A percentile compares a stretch with the other conserved stretches of the same genome.
These are phyloP conservation scores for Dinoponera quadriceps DNA, from an alignment of 1,140 invertebrate species.

Conservation along the genomic window DNA sequence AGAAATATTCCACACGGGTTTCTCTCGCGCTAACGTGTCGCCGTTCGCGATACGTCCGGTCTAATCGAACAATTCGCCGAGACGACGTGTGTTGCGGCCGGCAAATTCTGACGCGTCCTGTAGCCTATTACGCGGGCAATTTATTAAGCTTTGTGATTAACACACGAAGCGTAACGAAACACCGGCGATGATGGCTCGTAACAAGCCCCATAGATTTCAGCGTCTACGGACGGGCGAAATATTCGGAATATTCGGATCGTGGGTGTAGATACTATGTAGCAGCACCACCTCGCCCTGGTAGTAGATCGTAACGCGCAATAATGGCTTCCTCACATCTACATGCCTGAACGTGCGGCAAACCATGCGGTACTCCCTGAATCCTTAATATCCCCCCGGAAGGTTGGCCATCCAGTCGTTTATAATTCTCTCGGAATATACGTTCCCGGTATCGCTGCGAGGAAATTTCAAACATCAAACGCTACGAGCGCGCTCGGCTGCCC, in stretches of 20 bases:
- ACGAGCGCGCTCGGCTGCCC: slow-evolving; percentile 17
- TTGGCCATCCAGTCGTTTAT: slow-evolving; percentile 50
- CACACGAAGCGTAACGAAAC: slow-evolving; percentile 26
- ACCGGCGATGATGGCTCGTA: slow-evolving; percentile 14
- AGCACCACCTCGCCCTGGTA: not conserved
- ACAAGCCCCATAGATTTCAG: slow-evolving; percentile 24
- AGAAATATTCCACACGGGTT: too few relatives aligned
- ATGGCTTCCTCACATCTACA: slow-evolving; percentile 49
- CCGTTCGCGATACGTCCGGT: too few relatives aligned
- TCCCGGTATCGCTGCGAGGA: slow-evolving; percentile 38
- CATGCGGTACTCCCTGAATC: slow-evolving; percentile 48
- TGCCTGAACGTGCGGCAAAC: slow-evolving; percentile 41
- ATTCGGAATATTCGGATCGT: slow-evolving; percentile 31
- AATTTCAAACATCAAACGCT: slow-evolving; percentile 55
- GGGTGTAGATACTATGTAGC: not conserved
- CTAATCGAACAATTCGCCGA: not conserved
- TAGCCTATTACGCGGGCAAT: slow-evolving; percentile 27
- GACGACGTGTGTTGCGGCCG: not conserved
- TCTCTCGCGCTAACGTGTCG: too few relatives aligned
- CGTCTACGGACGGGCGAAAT: not conserved
- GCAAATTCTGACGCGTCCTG: not conserved
- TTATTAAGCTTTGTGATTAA: slow-evolving; percentile 44
- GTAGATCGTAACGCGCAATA: slow-evolving; percentile 54
- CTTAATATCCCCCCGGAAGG: slow-evolving; percentile 64
- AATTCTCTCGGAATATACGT: slow-evolving; percentile 70